Evolutionary conservation across 2,888 invertebrate genomes (phyloP), one percentile per base, ranked within the genome.

Genomic region (Erynnis tages): DNA sequence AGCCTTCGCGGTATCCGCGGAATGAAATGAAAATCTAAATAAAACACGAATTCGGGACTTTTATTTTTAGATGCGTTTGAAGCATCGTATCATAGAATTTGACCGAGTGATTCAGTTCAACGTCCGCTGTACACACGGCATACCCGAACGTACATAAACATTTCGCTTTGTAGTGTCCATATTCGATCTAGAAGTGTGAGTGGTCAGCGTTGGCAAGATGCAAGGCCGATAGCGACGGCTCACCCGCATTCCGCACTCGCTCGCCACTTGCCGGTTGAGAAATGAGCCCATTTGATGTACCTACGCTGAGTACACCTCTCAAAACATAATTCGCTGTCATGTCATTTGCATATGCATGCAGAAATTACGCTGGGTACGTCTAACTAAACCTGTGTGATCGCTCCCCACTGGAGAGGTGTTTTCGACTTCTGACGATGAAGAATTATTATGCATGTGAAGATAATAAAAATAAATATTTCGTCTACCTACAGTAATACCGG

Each of bases 131-230:
- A 50, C 49, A 56, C 49, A 53, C 49, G 44, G 29, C 44, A 21
- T 17, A 49, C 41, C 41, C 50, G 34, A 44, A 45, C 41, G 46
- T 37, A 46, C 49, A 50, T 50, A 46, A 50, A 54, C 46, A 49
- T 50, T 53, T 49, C 45, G 53, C 54, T 49, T 55, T 50, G 54
- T 60, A 57, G 44, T 54, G 49, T 58, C 55, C 49, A 56, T 54
- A 56, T 56, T 57, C 49, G 56, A 59, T 58, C 54, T 60, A 61
- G 57, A 43, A 55, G 55, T 60, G 69, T 77, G 82, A 83, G 82
- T 85, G 83, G 85, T 82, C 85, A 83, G 75, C 43, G 50, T 77
- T 80, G 82, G 83, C 81, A 78, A 81, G 82, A 79, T 75, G 78
- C 87, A 86, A 85, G 86, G 86, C 83, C 85, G 81, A 73, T 77